These are phyloP conservation scores for Lepidurus couesii DNA, from an alignment of 1,140 invertebrate species.

Conservation along the genomic window DNA sequence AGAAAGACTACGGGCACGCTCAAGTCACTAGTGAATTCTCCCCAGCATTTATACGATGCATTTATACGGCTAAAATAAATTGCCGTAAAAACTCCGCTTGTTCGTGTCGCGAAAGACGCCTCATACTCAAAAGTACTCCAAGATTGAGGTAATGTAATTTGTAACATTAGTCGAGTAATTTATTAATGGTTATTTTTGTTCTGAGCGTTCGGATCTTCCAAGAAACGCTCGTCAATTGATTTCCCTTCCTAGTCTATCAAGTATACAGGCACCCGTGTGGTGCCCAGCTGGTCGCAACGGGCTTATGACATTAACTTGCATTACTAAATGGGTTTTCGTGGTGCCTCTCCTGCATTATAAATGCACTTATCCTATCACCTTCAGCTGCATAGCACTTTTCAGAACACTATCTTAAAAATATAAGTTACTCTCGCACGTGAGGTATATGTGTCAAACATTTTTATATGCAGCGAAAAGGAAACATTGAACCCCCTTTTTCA, in stretches of 20 bases:
- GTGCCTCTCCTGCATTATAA: constrained; percentile 3
- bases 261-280: neutral
- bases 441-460: neutral
- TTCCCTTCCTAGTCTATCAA: constrained; percentile 2
- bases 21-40: neutral
- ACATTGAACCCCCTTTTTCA: too few species aligned
- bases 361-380: constrained; percentile 12
- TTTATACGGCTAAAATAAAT: too few species aligned
- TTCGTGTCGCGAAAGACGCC: too few species aligned
- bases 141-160: neutral
- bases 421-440: neutral
- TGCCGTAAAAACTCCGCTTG: too few species aligned
- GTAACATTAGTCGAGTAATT: neutral
- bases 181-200: neutral
- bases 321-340: constrained; percentile 15
- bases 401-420: neutral
- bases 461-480: too few species aligned
- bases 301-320: constrained; percentile 19
- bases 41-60: too few species aligned
- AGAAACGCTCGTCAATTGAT: constrained; percentile 5
- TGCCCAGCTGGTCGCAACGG: constrained; percentile 1
- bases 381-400: neutral
- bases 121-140: too few species aligned
- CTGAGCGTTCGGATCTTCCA: neutral
- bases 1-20: neutral